Evolutionary conservation across 2,797 vertebrate genomes (phyloP).

Genomic region (Cyclura pinguis): DNA sequence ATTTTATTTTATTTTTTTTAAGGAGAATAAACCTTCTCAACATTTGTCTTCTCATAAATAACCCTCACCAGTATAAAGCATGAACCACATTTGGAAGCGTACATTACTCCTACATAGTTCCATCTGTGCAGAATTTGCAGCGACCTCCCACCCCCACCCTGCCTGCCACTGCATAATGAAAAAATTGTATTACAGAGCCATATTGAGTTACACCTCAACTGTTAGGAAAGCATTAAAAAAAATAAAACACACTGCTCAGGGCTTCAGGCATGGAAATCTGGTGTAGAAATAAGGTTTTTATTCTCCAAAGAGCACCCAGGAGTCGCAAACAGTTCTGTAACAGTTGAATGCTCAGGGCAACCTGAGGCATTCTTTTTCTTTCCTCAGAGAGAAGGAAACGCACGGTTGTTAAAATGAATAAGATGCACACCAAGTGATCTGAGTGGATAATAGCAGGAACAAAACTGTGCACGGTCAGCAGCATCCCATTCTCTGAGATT

Average conservation of each 20-base stretch:
- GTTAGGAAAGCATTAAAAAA: constrained; percentile 30
- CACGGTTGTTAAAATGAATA: neutral
- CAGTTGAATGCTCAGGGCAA: neutral
- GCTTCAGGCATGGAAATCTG: constrained; percentile 14
- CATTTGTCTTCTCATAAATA: neutral
- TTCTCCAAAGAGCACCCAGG: neutral
- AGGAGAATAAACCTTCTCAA: neutral
- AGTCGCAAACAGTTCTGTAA: neutral
- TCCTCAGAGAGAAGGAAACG: neutral
- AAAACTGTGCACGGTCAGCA: no score
- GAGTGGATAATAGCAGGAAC: neutral
- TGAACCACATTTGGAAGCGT: constrained; percentile 25
- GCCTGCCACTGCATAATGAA: neutral
- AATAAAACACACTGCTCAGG: neutral
- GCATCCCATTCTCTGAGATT: no score
- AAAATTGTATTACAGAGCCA: constrained; percentile 14
- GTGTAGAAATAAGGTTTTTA: neutral
- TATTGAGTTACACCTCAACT: constrained; percentile 41
- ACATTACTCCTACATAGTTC: constrained; percentile 14
- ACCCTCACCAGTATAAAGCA: constrained; percentile 9
- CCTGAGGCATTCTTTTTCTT: neutral
- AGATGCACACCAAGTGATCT: neutral
- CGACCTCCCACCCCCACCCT: constrained; percentile 1
- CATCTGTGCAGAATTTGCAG: constrained; percentile 22
- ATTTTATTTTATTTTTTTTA: neutral